phyloP scores from a whole-genome alignment of 2,113 vertebrate genomes.

The Lota lota region DNA sequence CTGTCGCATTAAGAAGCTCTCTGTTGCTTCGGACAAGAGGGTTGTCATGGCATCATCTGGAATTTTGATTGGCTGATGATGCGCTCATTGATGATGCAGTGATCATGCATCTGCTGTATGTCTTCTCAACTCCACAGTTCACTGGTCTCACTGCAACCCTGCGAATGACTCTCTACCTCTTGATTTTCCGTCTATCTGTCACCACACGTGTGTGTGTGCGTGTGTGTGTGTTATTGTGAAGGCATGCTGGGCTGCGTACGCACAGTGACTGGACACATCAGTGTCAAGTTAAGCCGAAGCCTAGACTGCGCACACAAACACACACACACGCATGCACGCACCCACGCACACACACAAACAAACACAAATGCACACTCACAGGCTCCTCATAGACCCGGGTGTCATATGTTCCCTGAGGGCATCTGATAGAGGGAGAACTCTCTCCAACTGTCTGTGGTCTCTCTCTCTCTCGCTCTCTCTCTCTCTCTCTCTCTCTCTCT shows the following conservation, averaged over 20 bases:
- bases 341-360: constrained; percentile 2
- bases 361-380: neutral
- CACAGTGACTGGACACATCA: constrained; percentile 62
- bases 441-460: neutral
- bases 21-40: too few species aligned
- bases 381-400: neutral
- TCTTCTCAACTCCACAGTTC: neutral
- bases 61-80: constrained; percentile 18
- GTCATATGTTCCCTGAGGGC: constrained; percentile 22
- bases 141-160: neutral
- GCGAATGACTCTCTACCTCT: neutral
- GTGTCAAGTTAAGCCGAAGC: constrained; percentile 52
- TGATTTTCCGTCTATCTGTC: neutral
- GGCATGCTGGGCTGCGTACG: constrained; percentile 48
- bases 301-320: constrained; percentile 5
- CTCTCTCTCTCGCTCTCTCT: neutral
- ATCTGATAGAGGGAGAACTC: constrained; percentile 6
- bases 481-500: too few species aligned
- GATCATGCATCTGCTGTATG: neutral
- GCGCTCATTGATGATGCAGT: neutral
- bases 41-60: too few species aligned
- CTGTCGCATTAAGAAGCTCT: too few species aligned
- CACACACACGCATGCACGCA: constrained; percentile 4
- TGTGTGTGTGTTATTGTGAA: constrained; percentile 19
- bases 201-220: constrained; percentile 3